A percentile compares a stretch with the other conserved stretches of the same genome.
Conservation (phyloP, 2,797 vertebrate species). For the Ptychobarbus kaznakovi region DNA sequence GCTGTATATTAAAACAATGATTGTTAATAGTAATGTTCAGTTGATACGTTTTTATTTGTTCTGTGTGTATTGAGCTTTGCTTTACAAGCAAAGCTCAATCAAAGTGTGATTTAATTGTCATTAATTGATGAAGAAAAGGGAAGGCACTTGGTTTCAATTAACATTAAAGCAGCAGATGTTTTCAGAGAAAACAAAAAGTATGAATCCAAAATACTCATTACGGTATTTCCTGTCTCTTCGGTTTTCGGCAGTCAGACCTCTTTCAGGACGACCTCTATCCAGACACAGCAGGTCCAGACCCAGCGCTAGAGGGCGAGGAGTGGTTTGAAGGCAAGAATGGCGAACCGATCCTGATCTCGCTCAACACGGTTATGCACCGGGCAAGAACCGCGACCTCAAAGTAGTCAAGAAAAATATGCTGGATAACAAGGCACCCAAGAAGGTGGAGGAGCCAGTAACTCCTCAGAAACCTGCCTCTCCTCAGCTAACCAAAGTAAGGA, state of each 20-base stretch:
- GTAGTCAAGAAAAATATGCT: conserved; percentile 93
- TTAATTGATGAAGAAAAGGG: not conserved
- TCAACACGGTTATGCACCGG: conserved; percentile 93
- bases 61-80: not conserved
- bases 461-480: conserved; percentile 84
- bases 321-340: conserved; percentile 96
- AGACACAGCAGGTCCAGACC: conserved; percentile 93
- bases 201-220: conserved; percentile 21
- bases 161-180: not conserved
- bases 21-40: not conserved
- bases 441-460: conserved; percentile 79
- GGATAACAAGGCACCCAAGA: conserved; percentile 90
- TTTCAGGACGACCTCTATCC: conserved; percentile 98
- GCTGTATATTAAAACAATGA: not conserved
- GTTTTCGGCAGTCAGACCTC: conserved; percentile 87
- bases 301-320: conserved; percentile 91
- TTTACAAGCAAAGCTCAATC: not conserved
- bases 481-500: conserved; percentile 80
- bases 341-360: conserved; percentile 91
- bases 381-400: conserved; percentile 93
- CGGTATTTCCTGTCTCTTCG: conserved; percentile 9
- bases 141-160: not conserved
- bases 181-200: conserved; percentile 26
- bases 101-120: not conserved
- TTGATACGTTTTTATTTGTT: not conserved